These are phyloP conservation scores for Clinocottus analis DNA, from an alignment of 2,113 vertebrate genomes.

Conservation along the genomic window DNA sequence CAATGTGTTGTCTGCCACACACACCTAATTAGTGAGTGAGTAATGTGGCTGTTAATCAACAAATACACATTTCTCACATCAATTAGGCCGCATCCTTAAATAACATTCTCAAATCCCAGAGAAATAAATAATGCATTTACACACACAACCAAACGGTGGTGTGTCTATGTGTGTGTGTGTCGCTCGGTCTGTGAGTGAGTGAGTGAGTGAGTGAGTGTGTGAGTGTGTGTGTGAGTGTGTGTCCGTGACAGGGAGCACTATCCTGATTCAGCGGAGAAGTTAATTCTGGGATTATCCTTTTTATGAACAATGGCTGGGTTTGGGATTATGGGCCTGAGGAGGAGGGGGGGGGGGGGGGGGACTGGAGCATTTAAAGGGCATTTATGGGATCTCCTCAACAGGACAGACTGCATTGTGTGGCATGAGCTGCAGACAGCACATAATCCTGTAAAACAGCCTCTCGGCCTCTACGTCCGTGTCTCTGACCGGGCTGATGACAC, in stretches of 20 bases:
- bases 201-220: slow-evolving; percentile 12
- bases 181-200: not conserved
- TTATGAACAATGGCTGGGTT: slow-evolving; percentile 50
- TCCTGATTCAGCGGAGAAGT: slow-evolving; percentile 32
- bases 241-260: not conserved
- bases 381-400: slow-evolving; percentile 38
- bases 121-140: not conserved
- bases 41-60: too few relatives aligned
- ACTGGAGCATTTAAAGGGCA: slow-evolving; percentile 31
- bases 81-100: too few relatives aligned
- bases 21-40: too few relatives aligned
- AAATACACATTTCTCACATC: too few relatives aligned
- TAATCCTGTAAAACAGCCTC: slow-evolving; percentile 38
- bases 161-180: not conserved
- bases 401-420: slow-evolving; percentile 44
- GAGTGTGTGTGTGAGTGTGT: not conserved
- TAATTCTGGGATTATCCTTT: slow-evolving; percentile 64
- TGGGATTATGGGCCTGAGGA: slow-evolving; percentile 52
- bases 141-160: not conserved
- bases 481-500: too few relatives aligned
- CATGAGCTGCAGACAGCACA: slow-evolving; percentile 39
- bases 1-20: too few relatives aligned
- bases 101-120: not conserved
- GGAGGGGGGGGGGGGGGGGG: slow-evolving; percentile 23
- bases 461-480: too few relatives aligned